These are phyloP conservation scores for Telenomus remus DNA, from an alignment of 1,140 invertebrate species.

Conservation along the genomic window DNA sequence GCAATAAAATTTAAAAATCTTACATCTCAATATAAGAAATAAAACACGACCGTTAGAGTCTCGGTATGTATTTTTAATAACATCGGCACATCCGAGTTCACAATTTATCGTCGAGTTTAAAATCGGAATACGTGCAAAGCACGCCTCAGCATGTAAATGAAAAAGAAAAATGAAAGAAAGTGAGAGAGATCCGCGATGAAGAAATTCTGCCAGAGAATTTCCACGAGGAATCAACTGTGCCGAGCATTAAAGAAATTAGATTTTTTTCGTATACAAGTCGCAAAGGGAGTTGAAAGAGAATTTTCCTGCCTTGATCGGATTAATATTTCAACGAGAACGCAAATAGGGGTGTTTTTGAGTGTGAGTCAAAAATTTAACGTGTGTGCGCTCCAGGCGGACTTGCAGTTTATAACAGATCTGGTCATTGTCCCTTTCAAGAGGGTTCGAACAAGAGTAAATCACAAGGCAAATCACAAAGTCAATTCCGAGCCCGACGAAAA, in stretches of 20 bases:
- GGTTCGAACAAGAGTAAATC: constrained; percentile 31
- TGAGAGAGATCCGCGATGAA: constrained; percentile 16
- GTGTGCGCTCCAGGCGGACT: not conserved
- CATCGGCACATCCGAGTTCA: constrained; percentile 25
- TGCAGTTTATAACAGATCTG: not conserved
- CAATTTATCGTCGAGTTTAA: constrained; percentile 49
- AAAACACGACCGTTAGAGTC: constrained; percentile 14
- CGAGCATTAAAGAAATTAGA: too few relatives aligned
- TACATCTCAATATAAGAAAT: too few relatives aligned
- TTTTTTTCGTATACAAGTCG: too few relatives aligned
- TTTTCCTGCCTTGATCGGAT: too few relatives aligned
- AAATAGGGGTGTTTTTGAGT: too few relatives aligned
- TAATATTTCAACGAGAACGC: too few relatives aligned
- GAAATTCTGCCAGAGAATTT: constrained; percentile 18
- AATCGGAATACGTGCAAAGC: constrained; percentile 42
- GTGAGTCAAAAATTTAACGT: not conserved
- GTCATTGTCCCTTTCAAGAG: constrained; percentile 20
- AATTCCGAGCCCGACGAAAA: constrained; percentile 22
- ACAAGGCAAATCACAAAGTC: constrained; percentile 37
- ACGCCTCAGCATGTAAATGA: constrained; percentile 54
- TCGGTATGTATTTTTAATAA: constrained; percentile 42
- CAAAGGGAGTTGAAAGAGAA: too few relatives aligned
- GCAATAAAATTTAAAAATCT: constrained; percentile 5
- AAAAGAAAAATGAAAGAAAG: constrained; percentile 46
- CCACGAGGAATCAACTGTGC: constrained; percentile 2